A percentile compares a stretch with the other conserved stretches of the same genome.
These are phyloP conservation scores for Coelopa pilipes DNA, from an alignment of 2,888 invertebrate genomes.

Conservation along the genomic window DNA sequence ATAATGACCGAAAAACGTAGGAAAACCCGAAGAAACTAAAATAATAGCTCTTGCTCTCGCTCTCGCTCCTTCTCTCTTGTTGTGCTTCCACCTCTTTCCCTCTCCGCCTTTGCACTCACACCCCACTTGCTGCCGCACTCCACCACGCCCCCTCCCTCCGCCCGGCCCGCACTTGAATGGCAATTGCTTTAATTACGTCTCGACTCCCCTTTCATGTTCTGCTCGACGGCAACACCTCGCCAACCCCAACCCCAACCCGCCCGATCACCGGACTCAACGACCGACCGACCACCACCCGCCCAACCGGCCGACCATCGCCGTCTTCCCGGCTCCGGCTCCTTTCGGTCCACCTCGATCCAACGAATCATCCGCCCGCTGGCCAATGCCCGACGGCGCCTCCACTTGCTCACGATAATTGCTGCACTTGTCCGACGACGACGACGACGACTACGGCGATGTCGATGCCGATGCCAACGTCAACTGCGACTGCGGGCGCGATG, in stretches of 20 bases:
- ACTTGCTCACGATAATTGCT: neutral
- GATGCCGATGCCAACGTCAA: neutral
- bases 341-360: conserved; percentile 2
- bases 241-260: too few species aligned
- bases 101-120: too few species aligned
- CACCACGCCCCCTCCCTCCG: neutral
- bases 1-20: neutral
- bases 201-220: conserved; percentile 19
- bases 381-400: neutral
- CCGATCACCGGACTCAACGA: neutral
- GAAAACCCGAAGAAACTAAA: neutral
- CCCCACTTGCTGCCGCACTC: too few species aligned
- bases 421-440: neutral
- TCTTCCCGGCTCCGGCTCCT: neutral
- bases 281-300: neutral
- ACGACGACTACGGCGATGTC: neutral
- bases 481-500: neutral
- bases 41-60: neutral
- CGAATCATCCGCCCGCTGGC: neutral
- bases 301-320: neutral
- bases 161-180: neutral
- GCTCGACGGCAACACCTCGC: neutral
- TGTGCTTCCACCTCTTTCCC: too few species aligned
- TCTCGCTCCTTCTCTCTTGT: too few species aligned
- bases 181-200: conserved; percentile 23